Evolutionary conservation across 2,888 invertebrate species (phyloP).

Genomic region (Parascotia fuliginaria): DNA sequence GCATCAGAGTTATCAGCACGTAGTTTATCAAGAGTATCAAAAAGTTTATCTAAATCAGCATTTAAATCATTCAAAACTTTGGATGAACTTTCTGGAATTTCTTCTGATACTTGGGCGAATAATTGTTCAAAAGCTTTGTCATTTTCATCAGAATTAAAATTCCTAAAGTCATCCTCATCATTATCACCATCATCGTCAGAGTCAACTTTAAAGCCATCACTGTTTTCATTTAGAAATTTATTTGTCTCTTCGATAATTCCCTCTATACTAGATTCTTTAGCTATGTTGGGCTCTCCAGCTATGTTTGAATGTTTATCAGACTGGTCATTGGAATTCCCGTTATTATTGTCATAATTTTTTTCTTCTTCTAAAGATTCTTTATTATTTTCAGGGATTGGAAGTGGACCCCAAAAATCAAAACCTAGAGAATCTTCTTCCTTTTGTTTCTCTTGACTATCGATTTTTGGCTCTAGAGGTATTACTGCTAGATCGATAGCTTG

Average conservation of each 20-base stretch:
- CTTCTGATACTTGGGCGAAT: conserved; percentile 33
- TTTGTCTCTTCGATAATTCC: conserved; percentile 34
- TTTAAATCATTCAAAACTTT: conserved; percentile 60
- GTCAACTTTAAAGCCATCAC: conserved; percentile 37
- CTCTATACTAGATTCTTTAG: neutral
- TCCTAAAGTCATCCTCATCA: no score
- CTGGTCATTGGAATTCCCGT: neutral
- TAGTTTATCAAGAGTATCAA: conserved; percentile 60
- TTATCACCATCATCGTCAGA: conserved; percentile 8
- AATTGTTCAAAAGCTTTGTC: conserved; percentile 16
- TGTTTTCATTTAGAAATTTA: conserved; percentile 46
- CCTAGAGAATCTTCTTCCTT: conserved; percentile 19
- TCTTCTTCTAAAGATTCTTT: neutral
- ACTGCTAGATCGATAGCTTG: conserved; percentile 10
- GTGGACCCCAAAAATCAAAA: conserved; percentile 3
- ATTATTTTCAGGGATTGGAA: neutral
- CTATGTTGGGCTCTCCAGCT: no score
- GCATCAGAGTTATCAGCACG: conserved; percentile 34
- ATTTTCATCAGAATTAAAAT: conserved; percentile 25
- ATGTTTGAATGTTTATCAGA: no score
- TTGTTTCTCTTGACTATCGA: conserved; percentile 15
- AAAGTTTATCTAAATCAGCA: conserved; percentile 60
- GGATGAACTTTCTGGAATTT: conserved; percentile 53
- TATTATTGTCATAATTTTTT: neutral
- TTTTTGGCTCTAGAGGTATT: conserved; percentile 16